phyloP scores from a whole-genome alignment of 2,888 invertebrate genomes.

The Leucoptera coffeella region DNA sequence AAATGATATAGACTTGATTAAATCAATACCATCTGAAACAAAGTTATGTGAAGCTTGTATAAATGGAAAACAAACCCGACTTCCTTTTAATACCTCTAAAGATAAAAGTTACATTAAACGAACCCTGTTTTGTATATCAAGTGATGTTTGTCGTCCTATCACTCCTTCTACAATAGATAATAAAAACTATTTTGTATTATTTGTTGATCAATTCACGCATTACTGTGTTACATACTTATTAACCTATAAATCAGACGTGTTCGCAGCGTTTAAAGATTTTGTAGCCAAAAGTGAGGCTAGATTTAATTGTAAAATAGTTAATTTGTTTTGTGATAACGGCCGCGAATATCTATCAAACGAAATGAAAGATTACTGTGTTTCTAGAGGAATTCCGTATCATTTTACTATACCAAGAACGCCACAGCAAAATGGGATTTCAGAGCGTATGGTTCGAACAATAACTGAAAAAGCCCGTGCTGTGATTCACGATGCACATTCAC shows the following conservation, averaged over 20 bases:
- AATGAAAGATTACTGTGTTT: constrained; percentile 10
- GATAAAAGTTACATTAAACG: constrained; percentile 15
- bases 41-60: constrained; percentile 16
- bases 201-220: constrained; percentile 17
- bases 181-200: constrained; percentile 12
- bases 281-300: constrained; percentile 11
- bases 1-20: constrained; percentile 5
- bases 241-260: constrained; percentile 12
- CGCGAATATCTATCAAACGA: constrained; percentile 13
- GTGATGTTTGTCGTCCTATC: constrained; percentile 14
- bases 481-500: constrained; percentile 8
- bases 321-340: constrained; percentile 14
- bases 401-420: neutral
- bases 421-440: neutral
- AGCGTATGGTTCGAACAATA: neutral
- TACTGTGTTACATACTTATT: constrained; percentile 13
- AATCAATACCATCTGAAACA: constrained; percentile 6
- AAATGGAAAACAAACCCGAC: constrained; percentile 15
- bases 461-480: neutral
- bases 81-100: constrained; percentile 15
- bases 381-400: constrained; percentile 8
- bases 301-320: constrained; percentile 12
- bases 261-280: constrained; percentile 9
- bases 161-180: constrained; percentile 13
- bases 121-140: no score